Conservation (phyloP, 1,140 invertebrate genomes). For the Panulirus ornatus region DNA sequence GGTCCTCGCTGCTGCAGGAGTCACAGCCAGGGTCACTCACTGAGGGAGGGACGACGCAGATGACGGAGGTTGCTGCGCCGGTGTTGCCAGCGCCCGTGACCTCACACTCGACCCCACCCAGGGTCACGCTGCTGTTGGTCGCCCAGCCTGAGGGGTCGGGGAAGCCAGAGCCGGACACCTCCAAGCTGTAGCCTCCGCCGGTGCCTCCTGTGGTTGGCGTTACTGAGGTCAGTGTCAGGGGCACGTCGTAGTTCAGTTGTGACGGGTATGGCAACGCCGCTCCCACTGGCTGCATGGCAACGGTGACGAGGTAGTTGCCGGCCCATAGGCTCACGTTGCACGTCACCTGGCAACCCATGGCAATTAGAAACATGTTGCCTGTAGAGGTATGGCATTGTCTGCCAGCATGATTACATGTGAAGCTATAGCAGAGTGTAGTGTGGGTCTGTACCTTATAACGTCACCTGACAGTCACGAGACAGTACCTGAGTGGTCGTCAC, state of each 20-base stretch:
- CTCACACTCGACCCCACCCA: conserved; percentile 3
- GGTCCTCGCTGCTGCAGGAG: too few relatives aligned
- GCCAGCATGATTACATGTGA: too few relatives aligned
- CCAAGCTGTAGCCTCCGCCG: conserved; percentile 42
- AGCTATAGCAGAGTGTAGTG: too few relatives aligned
- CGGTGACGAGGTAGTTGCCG: background rate
- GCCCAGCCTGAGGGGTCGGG: conserved; percentile 12
- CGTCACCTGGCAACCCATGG: background rate
- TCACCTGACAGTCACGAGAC: too few relatives aligned
- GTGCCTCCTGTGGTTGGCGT: conserved; percentile 28
- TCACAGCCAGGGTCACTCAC: too few relatives aligned
- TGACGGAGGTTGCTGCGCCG: conserved; percentile 9
- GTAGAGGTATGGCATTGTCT: background rate
- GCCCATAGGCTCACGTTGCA: background rate
- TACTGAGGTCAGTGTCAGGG: conserved; percentile 27
- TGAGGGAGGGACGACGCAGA: conserved; percentile 29
- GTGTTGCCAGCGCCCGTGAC: background rate
- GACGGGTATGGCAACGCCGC: background rate
- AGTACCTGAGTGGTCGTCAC: conserved; percentile 29
- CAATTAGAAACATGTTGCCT: background rate
- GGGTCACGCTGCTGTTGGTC: background rate
- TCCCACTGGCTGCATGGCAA: conserved; percentile 32
- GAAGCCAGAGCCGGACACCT: conserved; percentile 45
- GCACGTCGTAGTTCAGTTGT: conserved; percentile 14
- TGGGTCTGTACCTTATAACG: too few relatives aligned